Percentiles rank a stretch among this genome's conserved stretches.
Evolutionary conservation across 2,888 invertebrate genomes (phyloP).

Genomic region (Geotrupes spiniger): DNA sequence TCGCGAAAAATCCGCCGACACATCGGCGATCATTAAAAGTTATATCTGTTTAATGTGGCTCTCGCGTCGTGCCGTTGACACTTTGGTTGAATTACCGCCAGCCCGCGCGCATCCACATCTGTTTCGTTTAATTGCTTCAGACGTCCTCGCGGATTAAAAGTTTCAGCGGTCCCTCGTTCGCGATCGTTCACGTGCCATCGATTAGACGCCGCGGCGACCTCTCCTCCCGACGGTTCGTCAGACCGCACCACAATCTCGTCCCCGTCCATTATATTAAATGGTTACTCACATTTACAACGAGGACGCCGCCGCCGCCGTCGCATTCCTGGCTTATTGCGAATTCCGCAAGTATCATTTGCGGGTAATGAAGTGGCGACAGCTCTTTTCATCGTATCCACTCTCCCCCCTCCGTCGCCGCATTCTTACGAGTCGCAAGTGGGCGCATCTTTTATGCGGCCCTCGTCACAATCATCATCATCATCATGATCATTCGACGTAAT

Average conservation of each 20-base stretch:
- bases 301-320: constrained; percentile 22
- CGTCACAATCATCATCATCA: too few relatives aligned
- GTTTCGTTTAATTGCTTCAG: constrained; percentile 5
- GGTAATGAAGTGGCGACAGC: constrained; percentile 46
- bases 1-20: too few relatives aligned
- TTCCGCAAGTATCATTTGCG: constrained; percentile 50
- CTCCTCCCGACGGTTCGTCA: constrained; percentile 3
- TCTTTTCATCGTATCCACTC: constrained; percentile 19
- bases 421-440: too few relatives aligned
- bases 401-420: neutral
- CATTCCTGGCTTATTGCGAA: constrained; percentile 53
- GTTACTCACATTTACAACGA: constrained; percentile 49
- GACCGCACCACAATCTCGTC: neutral
- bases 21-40: too few relatives aligned
- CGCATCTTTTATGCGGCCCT: too few relatives aligned
- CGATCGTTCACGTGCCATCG: neutral
- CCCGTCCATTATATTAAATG: constrained; percentile 43
- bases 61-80: too few relatives aligned
- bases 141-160: constrained; percentile 2
- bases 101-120: neutral
- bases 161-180: neutral
- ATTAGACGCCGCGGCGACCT: too few relatives aligned
- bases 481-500: too few relatives aligned
- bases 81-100: too few relatives aligned
- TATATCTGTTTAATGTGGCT: too few relatives aligned